Percentiles rank a stretch among this genome's conserved stretches.
Conservation (phyloP, 2,113 vertebrate species). For the Chauna torquata region DNA sequence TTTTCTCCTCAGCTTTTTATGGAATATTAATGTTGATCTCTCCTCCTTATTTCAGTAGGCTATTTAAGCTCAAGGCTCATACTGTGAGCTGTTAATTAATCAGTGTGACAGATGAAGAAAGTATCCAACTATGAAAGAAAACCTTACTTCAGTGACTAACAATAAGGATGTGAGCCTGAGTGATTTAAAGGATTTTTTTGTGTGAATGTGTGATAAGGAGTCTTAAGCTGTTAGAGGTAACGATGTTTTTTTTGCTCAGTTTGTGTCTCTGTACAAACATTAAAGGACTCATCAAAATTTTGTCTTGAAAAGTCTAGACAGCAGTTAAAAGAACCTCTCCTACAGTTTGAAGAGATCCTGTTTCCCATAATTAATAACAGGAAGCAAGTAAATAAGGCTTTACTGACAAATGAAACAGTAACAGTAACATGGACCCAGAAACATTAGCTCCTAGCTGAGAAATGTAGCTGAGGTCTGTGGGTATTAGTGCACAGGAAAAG, state of each 20-base stretch:
- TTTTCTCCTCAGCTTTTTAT: conserved; percentile 46
- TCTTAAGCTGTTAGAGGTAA: conserved; percentile 30
- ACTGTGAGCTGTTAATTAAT: conserved; percentile 81
- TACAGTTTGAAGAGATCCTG: conserved; percentile 59
- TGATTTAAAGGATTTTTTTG: conserved; percentile 36
- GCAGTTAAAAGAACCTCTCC: conserved; percentile 66
- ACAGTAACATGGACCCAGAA: conserved; percentile 16
- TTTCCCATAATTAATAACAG: conserved; percentile 79
- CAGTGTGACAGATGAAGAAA: conserved; percentile 80
- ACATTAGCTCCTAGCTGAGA: conserved; percentile 20
- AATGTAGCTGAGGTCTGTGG: neutral
- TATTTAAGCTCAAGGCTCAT: conserved; percentile 61
- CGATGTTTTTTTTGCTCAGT: conserved; percentile 15
- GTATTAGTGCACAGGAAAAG: neutral
- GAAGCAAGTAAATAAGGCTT: conserved; percentile 71
- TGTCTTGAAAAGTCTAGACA: conserved; percentile 68
- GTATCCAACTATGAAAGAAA: conserved; percentile 75
- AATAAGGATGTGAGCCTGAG: conserved; percentile 13
- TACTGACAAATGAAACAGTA: conserved; percentile 69
- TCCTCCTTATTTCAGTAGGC: conserved; percentile 58
- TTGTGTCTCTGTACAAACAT: conserved; percentile 52
- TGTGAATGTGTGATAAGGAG: conserved; percentile 37
- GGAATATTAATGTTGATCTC: conserved; percentile 48
- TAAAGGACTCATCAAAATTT: conserved; percentile 65
- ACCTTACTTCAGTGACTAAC: conserved; percentile 63